Conservation (phyloP, 2,113 vertebrate species). For the Sapayoa aenigma region DNA sequence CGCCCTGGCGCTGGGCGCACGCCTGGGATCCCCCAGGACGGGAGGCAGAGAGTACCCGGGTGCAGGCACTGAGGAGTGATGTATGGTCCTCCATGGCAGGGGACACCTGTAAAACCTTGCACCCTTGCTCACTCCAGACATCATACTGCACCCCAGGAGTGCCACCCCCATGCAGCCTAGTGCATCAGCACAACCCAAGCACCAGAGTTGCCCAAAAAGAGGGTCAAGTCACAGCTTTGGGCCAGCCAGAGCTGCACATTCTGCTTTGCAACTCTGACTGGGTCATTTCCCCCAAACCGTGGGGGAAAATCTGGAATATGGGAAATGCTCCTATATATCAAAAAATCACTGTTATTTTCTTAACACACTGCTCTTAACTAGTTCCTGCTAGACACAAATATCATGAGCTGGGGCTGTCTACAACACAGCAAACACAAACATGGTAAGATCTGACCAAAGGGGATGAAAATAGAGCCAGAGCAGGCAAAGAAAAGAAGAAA, state of each 20-base stretch:
- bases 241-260: background rate
- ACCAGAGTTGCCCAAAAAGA: background rate
- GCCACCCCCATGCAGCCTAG: accelerated
- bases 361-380: background rate
- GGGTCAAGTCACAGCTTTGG: accelerated
- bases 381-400: background rate
- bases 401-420: background rate
- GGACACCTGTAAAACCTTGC: background rate
- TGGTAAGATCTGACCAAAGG: background rate
- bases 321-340: background rate
- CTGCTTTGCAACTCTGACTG: background rate
- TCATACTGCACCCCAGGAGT: background rate
- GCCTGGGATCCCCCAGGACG: accelerated
- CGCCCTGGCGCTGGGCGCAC: accelerated
- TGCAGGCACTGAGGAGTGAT: background rate
- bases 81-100: background rate
- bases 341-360: background rate
- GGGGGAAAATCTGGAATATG: background rate
- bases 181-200: background rate
- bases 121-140: background rate
- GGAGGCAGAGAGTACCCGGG: accelerated
- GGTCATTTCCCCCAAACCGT: background rate
- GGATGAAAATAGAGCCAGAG: conserved; percentile 16
- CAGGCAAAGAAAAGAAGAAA: conserved; percentile 22
- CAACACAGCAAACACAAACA: background rate